Conservation (phyloP, 2,888 invertebrate genomes). For the Patella pellucida region DNA sequence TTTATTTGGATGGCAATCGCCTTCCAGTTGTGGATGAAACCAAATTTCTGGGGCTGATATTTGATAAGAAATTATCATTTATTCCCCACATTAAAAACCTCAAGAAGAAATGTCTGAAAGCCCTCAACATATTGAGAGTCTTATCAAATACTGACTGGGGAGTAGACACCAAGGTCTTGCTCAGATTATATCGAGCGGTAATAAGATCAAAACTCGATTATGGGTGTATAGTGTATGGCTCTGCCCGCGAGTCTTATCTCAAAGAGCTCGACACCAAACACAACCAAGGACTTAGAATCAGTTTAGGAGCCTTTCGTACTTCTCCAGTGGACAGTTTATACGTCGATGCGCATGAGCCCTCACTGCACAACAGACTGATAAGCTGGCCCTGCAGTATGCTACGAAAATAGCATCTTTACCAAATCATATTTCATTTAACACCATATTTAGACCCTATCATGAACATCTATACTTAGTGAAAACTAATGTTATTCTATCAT, state of each 20-base stretch:
- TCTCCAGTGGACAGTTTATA: conserved; percentile 12
- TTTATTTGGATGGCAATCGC: too few species aligned
- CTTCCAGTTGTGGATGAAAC: too few species aligned
- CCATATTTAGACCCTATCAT: not conserved
- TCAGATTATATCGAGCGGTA: not conserved
- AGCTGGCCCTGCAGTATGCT: too few species aligned
- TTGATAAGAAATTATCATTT: too few species aligned
- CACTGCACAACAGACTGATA: not conserved
- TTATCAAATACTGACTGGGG: too few species aligned
- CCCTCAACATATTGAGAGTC: too few species aligned
- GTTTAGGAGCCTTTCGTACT: conserved; percentile 13
- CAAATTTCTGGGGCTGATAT: too few species aligned
- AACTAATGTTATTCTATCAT: not conserved
- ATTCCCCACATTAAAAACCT: too few species aligned
- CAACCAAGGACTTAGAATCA: conserved; percentile 11
- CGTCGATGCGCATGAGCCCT: conserved; percentile 1
- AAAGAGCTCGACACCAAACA: conserved; percentile 12
- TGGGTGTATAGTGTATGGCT: not conserved
- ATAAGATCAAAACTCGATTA: not conserved
- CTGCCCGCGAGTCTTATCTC: not conserved
- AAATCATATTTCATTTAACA: too few species aligned
- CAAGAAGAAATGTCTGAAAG: too few species aligned
- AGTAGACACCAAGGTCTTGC: too few species aligned
- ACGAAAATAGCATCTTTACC: too few species aligned
- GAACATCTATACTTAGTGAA: not conserved